A percentile compares a stretch with the other conserved stretches of the same genome.
Evolutionary conservation across 2,888 invertebrate genomes (phyloP).

Genomic region (Tinea pellionella): DNA sequence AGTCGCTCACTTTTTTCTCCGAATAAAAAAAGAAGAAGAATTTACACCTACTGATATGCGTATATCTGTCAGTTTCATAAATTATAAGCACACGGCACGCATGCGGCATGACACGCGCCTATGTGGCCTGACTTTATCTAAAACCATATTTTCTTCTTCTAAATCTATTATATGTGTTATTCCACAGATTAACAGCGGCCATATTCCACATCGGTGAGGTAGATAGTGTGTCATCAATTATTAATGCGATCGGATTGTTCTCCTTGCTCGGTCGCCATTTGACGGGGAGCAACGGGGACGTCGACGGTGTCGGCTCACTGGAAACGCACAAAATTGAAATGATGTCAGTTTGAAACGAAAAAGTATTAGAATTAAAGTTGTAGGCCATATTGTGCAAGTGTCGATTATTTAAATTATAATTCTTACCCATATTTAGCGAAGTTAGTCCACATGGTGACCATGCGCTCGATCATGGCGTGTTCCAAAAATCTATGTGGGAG

Average conservation of each 20-base stretch:
- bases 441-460: slow-evolving; percentile 59
- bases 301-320: slow-evolving; percentile 54
- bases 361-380: too few relatives aligned
- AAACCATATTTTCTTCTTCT: slow-evolving; percentile 29
- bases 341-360: too few relatives aligned
- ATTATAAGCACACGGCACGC: too few relatives aligned
- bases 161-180: slow-evolving; percentile 47
- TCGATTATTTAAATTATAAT: too few relatives aligned
- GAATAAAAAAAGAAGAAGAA: too few relatives aligned
- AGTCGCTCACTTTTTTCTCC: too few relatives aligned
- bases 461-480: slow-evolving; percentile 38
- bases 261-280: slow-evolving; percentile 47
- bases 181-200: slow-evolving; percentile 41
- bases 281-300: slow-evolving; percentile 33
- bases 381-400: too few relatives aligned
- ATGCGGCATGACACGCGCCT: too few relatives aligned
- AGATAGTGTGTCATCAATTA: slow-evolving; percentile 38
- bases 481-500: slow-evolving; percentile 43
- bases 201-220: slow-evolving; percentile 47
- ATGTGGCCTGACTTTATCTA: too few relatives aligned
- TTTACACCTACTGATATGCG: too few relatives aligned
- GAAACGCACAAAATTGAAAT: slow-evolving; percentile 20
- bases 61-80: too few relatives aligned
- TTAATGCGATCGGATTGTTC: slow-evolving; percentile 41
- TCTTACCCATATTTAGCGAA: slow-evolving; percentile 56